Conservation (phyloP, 1,140 invertebrate genomes). For the Brachionus koreanus region DNA sequence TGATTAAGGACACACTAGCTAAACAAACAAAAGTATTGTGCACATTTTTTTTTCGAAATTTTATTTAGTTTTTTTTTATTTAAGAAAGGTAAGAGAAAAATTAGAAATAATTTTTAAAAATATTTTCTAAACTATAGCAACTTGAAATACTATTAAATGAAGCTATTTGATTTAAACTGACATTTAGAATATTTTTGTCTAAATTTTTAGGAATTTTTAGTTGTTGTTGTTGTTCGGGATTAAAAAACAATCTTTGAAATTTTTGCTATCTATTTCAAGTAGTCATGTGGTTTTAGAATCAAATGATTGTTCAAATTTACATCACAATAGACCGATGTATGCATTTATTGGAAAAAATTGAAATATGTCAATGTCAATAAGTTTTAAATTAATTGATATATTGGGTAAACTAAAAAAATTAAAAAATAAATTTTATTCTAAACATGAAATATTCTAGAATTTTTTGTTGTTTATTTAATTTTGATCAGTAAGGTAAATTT, state of each 20-base stretch:
- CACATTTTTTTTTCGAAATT: not conserved
- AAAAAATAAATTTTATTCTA: not conserved
- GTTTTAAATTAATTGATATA: not conserved
- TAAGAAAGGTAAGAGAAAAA: not conserved
- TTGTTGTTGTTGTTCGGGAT: not conserved
- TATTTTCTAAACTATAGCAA: constrained; percentile 4
- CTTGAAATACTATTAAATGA: not conserved
- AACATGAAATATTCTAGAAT: not conserved
- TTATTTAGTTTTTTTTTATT: not conserved
- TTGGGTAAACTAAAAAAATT: not conserved
- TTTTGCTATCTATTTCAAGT: not conserved
- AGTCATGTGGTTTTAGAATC: constrained; percentile 1
- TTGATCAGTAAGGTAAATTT: not conserved
- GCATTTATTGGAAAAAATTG: not conserved
- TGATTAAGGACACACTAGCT: not conserved
- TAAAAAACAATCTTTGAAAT: not conserved
- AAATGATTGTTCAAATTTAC: not conserved
- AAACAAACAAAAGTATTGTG: not conserved
- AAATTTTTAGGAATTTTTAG: not conserved
- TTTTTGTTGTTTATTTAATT: not conserved
- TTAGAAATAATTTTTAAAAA: not conserved
- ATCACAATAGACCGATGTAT: not conserved
- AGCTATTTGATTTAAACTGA: not conserved
- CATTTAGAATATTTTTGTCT: not conserved
- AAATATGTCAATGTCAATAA: not conserved